Percentiles rank a stretch among this genome's conserved stretches.
phyloP scores from a whole-genome alignment of 1,140 invertebrate genomes.

The Onthophagus taurus region DNA sequence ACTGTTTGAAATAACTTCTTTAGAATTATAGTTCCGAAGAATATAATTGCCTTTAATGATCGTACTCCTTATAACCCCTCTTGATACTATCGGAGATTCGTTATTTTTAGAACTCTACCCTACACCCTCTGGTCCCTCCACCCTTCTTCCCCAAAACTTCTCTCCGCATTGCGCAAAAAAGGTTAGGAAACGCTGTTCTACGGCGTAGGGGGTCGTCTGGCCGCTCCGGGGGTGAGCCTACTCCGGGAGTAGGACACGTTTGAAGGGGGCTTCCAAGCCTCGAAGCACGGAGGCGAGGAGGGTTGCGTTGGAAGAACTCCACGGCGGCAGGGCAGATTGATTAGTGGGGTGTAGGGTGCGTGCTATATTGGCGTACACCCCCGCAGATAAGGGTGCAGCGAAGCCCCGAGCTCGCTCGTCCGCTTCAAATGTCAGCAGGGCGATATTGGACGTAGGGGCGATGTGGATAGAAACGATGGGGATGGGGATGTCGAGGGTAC shows the following conservation, averaged over 20 bases:
- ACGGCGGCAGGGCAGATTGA: slow-evolving; percentile 26
- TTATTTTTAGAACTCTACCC: too few relatives aligned
- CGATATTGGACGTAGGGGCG: slow-evolving; percentile 17
- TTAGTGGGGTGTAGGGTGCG: slow-evolving; percentile 27
- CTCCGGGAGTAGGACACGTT: neutral
- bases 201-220: too few relatives aligned
- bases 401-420: slow-evolving; percentile 19
- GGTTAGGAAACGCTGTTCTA: too few relatives aligned
- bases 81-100: too few relatives aligned
- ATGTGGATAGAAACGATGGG: too few relatives aligned
- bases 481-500: slow-evolving; percentile 11
- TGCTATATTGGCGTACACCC: slow-evolving; percentile 25
- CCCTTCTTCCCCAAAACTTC: too few relatives aligned
- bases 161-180: too few relatives aligned
- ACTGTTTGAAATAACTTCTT: too few relatives aligned
- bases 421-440: slow-evolving; percentile 25
- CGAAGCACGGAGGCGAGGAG: slow-evolving; percentile 7
- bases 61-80: too few relatives aligned
- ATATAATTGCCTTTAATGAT: too few relatives aligned
- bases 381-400: slow-evolving; percentile 24
- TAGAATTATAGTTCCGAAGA: too few relatives aligned
- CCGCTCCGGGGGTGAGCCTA: neutral
- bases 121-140: too few relatives aligned
- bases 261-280: slow-evolving; percentile 1
- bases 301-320: slow-evolving; percentile 18